These are phyloP conservation scores for Odontamblyopus rebecca DNA, from an alignment of 2,797 vertebrate genomes.

Conservation along the genomic window DNA sequence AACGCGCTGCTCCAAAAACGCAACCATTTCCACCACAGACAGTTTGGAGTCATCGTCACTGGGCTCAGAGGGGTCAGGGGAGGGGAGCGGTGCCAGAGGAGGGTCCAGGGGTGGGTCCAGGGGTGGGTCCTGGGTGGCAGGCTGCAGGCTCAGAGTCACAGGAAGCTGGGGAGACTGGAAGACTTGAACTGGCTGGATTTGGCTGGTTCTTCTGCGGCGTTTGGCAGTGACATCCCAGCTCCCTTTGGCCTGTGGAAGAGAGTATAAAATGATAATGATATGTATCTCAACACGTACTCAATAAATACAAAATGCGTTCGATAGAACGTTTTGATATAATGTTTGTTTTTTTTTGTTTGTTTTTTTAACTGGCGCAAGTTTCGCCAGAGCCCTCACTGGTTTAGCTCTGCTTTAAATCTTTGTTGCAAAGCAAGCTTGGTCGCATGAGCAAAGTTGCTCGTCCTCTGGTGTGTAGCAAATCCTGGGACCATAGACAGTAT, in stretches of 20 bases:
- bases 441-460: too few species aligned
- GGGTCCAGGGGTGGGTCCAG: background rate
- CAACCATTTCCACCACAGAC: constrained; percentile 95
- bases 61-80: background rate
- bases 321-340: too few species aligned
- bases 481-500: too few species aligned
- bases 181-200: constrained; percentile 3
- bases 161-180: background rate
- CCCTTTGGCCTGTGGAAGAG: constrained; percentile 79
- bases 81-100: background rate
- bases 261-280: too few species aligned
- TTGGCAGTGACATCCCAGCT: constrained; percentile 89
- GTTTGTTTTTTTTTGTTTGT: too few species aligned
- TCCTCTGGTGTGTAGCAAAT: too few species aligned
- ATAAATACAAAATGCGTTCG: too few species aligned
- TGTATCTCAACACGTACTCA: too few species aligned
- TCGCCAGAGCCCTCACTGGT: too few species aligned
- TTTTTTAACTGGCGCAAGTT: too few species aligned
- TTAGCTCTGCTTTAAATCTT: too few species aligned
- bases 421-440: too few species aligned
- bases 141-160: background rate
- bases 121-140: background rate
- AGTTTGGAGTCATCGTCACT: constrained; percentile 54
- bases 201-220: constrained; percentile 82
- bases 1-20: constrained; percentile 88